Conservation (phyloP, 2,797 vertebrate genomes). For the Karalla daura region DNA sequence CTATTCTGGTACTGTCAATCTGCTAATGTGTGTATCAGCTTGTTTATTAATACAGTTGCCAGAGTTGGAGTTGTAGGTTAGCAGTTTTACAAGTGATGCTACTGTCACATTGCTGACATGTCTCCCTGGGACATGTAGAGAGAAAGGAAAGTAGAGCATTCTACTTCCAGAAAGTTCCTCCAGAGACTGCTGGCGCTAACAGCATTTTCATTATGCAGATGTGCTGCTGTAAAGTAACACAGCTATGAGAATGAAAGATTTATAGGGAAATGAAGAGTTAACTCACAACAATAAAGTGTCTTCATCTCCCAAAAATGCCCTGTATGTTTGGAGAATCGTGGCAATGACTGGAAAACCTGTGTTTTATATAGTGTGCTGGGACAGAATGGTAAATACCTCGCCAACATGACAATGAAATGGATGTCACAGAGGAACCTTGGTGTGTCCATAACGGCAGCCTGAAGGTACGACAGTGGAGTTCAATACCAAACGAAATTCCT, state of each 20-base stretch:
- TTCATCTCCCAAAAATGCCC: slow-evolving; percentile 1
- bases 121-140: slow-evolving; percentile 32
- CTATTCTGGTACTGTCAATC: slow-evolving; percentile 48
- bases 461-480: slow-evolving; percentile 67
- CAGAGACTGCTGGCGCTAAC: slow-evolving; percentile 42
- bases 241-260: slow-evolving; percentile 20
- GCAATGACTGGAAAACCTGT: slow-evolving; percentile 30
- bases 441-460: slow-evolving; percentile 65
- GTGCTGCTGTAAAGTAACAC: slow-evolving; percentile 44
- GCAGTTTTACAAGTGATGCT: slow-evolving; percentile 46
- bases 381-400: slow-evolving; percentile 65
- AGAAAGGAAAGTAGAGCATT: slow-evolving; percentile 54
- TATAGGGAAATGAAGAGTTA: slow-evolving; percentile 9
- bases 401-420: slow-evolving; percentile 58
- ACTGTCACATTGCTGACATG: slow-evolving; percentile 46
- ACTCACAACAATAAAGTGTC: not conserved
- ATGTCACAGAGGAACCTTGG: slow-evolving; percentile 66
- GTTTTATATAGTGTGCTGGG: slow-evolving; percentile 40
- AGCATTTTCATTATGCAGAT: slow-evolving; percentile 40
- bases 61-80: slow-evolving; percentile 43
- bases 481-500: slow-evolving; percentile 67
- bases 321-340: not conserved
- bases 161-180: slow-evolving; percentile 42
- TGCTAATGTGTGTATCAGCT: slow-evolving; percentile 47
- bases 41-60: slow-evolving; percentile 61